Conservation (phyloP, 2,888 invertebrate species). For the Elegia similella region DNA sequence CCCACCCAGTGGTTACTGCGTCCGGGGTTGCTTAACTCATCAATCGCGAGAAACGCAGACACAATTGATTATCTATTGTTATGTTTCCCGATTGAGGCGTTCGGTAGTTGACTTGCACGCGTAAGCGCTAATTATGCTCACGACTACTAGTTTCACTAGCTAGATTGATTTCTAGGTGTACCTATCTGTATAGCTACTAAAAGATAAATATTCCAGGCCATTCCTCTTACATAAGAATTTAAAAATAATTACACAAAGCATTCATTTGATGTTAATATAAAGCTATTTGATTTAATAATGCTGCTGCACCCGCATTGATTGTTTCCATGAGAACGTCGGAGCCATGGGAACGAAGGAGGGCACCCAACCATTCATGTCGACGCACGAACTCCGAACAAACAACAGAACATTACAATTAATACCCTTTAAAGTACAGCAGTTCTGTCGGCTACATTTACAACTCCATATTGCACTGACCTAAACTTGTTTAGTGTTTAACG, state of each 20-base stretch:
- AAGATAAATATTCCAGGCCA: too few species aligned
- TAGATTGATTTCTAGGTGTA: too few species aligned
- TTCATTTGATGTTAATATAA: conserved; percentile 44
- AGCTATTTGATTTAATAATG: conserved; percentile 54
- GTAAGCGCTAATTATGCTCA: too few species aligned
- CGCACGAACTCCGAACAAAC: conserved; percentile 39
- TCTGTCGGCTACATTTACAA: background rate
- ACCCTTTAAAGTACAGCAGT: conserved; percentile 14
- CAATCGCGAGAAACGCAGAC: too few species aligned
- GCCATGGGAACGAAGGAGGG: conserved; percentile 62
- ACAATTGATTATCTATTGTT: too few species aligned
- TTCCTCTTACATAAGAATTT: too few species aligned
- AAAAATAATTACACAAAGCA: background rate
- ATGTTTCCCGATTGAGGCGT: too few species aligned
- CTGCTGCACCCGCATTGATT: conserved; percentile 61
- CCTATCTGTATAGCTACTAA: too few species aligned
- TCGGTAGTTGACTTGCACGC: too few species aligned
- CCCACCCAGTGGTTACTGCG: too few species aligned
- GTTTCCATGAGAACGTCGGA: conserved; percentile 67
- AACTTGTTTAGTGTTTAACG: conserved; percentile 22
- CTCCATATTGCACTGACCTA: background rate
- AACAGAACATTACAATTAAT: conserved; percentile 34
- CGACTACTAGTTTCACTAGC: too few species aligned
- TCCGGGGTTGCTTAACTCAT: too few species aligned
- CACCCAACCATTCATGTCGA: conserved; percentile 49